Conservation (phyloP, 2,113 vertebrate species). For the Pedetes capensis region DNA sequence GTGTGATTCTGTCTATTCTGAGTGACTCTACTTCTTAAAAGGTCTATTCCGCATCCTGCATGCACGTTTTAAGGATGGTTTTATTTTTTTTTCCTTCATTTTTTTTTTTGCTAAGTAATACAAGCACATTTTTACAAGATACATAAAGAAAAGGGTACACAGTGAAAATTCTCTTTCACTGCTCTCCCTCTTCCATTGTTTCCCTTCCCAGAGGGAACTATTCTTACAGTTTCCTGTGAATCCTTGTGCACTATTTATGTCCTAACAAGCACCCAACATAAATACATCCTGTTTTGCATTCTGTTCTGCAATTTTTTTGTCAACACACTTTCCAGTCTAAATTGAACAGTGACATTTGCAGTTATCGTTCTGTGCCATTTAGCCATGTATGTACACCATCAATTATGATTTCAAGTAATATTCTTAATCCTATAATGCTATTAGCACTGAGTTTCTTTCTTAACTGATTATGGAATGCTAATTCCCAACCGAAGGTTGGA, state of each 20-base stretch:
- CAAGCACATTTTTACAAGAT: neutral
- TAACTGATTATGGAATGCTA: neutral
- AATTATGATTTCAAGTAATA: neutral
- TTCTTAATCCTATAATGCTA: neutral
- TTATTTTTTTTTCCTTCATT: neutral
- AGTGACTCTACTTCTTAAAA: neutral
- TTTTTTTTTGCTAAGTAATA: neutral
- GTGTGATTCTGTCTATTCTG: neutral
- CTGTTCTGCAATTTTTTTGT: neutral
- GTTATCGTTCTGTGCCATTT: neutral
- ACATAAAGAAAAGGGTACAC: neutral
- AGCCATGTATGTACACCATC: neutral
- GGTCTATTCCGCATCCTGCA: neutral
- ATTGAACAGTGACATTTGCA: neutral
- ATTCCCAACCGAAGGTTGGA: neutral
- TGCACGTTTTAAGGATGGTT: neutral
- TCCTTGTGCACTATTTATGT: neutral
- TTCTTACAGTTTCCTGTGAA: neutral
- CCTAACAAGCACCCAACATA: neutral
- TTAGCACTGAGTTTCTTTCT: neutral
- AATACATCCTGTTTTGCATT: neutral
- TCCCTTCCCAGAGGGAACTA: neutral
- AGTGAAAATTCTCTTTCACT: neutral
- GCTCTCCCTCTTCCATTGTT: neutral
- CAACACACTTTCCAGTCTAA: neutral